Conservation (phyloP, 2,113 vertebrate species). For the Cochlearius cochlearius region DNA sequence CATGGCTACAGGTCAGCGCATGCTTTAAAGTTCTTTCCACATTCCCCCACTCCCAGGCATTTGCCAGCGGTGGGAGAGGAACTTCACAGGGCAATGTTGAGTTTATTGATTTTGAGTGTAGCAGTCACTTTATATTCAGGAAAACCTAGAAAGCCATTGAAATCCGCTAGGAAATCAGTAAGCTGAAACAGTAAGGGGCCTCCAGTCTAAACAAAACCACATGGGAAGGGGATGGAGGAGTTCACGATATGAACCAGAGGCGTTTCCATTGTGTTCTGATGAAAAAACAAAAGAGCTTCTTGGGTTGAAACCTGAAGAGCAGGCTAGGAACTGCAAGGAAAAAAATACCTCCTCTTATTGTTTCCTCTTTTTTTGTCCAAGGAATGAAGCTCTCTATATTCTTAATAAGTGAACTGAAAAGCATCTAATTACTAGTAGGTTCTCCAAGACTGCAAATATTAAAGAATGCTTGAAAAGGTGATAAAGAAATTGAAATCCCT, state of each 20-base stretch:
- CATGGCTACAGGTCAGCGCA: not conserved
- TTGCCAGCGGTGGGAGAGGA: not conserved
- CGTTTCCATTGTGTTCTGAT: not conserved
- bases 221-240: rapidly evolving
- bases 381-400: not conserved
- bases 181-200: not conserved
- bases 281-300: not conserved
- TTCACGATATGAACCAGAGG: not conserved
- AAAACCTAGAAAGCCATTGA: not conserved
- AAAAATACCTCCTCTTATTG: not conserved
- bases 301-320: not conserved
- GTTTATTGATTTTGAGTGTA: not conserved
- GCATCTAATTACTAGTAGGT: not conserved
- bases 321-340: not conserved
- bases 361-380: not conserved
- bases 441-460: not conserved
- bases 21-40: not conserved
- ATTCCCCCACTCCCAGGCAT: not conserved
- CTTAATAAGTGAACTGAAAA: not conserved
- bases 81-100: not conserved
- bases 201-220: not conserved
- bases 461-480: not conserved
- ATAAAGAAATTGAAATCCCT: not conserved
- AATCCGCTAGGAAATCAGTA: not conserved
- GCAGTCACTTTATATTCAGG: not conserved